phyloP scores from a whole-genome alignment of 2,113 vertebrate genomes.

The Xenopus tropicalis region DNA sequence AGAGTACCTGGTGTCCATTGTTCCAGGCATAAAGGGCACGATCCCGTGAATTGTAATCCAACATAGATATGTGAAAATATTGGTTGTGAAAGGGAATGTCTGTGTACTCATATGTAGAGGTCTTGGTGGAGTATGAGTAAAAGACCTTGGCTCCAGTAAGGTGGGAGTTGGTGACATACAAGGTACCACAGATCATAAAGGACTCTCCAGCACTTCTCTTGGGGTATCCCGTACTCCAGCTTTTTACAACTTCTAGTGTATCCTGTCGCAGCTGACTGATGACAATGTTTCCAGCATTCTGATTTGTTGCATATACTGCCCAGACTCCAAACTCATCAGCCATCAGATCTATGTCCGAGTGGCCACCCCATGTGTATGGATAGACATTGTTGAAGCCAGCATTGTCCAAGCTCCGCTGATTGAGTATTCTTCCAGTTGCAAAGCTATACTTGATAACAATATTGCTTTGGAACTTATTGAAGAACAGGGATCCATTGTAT shows the following conservation, averaged over 20 bases:
- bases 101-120: constrained; percentile 91
- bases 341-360: constrained; percentile 97
- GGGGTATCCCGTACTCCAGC: constrained; percentile 94
- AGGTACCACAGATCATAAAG: constrained; percentile 97
- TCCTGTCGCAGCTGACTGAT: constrained; percentile 89
- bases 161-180: constrained; percentile 96
- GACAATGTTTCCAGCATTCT: constrained; percentile 96
- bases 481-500: constrained; percentile 95
- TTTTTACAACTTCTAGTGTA: constrained; percentile 86
- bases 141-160: constrained; percentile 96
- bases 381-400: constrained; percentile 97
- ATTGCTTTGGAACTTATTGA: constrained; percentile 99
- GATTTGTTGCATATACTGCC: constrained; percentile 96
- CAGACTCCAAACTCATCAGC: constrained; percentile 94
- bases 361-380: constrained; percentile 95
- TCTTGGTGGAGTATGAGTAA: constrained; percentile 95
- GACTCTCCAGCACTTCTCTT: constrained; percentile 96
- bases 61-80: constrained; percentile 98
- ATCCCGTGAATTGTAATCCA: constrained; percentile 95
- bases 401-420: constrained; percentile 88
- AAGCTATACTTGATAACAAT: constrained; percentile 97
- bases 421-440: constrained; percentile 81
- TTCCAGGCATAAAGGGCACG: constrained; percentile 97
- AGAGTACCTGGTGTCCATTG: constrained; percentile 96
- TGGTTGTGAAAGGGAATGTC: constrained; percentile 98